Evolutionary conservation across 2,888 invertebrate species (phyloP).

Genomic region (Cantharis rustica): DNA sequence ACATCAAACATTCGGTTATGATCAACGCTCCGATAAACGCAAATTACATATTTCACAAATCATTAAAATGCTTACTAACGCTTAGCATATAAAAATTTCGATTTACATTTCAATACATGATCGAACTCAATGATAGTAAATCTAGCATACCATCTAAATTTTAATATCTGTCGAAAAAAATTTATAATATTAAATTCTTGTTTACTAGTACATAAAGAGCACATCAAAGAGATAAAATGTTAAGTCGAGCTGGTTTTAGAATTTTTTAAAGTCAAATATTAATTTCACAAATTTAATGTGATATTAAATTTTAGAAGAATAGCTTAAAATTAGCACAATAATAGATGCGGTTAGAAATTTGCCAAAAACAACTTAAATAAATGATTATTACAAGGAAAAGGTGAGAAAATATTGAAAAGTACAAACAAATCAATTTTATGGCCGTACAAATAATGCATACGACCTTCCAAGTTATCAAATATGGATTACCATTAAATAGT

Average conservation of each 20-base stretch:
- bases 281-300: not conserved
- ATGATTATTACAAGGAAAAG: not conserved
- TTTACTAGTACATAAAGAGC: no score
- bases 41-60: not conserved
- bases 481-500: not conserved
- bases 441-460: not conserved
- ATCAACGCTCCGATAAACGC: not conserved
- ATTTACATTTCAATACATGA: not conserved
- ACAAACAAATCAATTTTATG: conserved; percentile 2
- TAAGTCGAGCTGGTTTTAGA: not conserved
- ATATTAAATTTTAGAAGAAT: not conserved
- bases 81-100: not conserved
- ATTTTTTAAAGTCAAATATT: not conserved
- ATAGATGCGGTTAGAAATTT: not conserved
- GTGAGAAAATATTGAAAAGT: not conserved
- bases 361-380: not conserved
- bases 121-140: not conserved
- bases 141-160: not conserved
- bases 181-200: not conserved
- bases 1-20: not conserved
- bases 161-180: not conserved
- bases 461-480: not conserved
- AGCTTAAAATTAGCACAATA: not conserved
- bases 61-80: not conserved
- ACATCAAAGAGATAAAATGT: not conserved